These are phyloP conservation scores for Pseudomyrmex gracilis DNA, from an alignment of 1,140 invertebrate genomes.

Conservation along the genomic window DNA sequence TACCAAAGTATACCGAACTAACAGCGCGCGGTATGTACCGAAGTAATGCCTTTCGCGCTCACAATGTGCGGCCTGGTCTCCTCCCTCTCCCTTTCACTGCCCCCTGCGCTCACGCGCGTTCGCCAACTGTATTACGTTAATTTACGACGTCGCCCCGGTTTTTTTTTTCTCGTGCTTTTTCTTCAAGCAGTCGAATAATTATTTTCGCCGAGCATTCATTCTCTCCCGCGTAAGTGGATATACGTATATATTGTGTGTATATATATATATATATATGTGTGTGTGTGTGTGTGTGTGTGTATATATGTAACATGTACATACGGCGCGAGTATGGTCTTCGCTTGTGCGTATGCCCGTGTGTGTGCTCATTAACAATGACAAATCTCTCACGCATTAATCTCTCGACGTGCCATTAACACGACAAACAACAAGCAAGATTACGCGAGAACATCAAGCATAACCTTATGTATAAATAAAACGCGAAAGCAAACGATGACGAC, in stretches of 20 bases:
- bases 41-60: conserved; percentile 61
- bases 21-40: conserved; percentile 60
- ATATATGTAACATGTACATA: too few relatives aligned
- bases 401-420: neutral
- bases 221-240: too few relatives aligned
- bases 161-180: conserved; percentile 9
- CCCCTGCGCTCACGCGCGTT: neutral
- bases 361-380: conserved; percentile 14
- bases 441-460: neutral
- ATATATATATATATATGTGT: too few relatives aligned
- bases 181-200: conserved; percentile 33
- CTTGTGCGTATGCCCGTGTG: too few relatives aligned
- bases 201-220: neutral
- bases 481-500: neutral
- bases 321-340: too few relatives aligned
- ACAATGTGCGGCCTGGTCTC: conserved; percentile 39
- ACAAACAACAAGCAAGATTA: conserved; percentile 30
- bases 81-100: neutral
- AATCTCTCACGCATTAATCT: neutral
- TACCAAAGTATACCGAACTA: conserved; percentile 61
- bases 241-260: neutral
- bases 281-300: neutral
- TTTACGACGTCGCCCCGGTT: conserved; percentile 26
- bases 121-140: conserved; percentile 45
- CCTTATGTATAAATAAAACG: neutral